Evolutionary conservation across 1,140 invertebrate species (phyloP).

Genomic region (Berghia stephanieae): DNA sequence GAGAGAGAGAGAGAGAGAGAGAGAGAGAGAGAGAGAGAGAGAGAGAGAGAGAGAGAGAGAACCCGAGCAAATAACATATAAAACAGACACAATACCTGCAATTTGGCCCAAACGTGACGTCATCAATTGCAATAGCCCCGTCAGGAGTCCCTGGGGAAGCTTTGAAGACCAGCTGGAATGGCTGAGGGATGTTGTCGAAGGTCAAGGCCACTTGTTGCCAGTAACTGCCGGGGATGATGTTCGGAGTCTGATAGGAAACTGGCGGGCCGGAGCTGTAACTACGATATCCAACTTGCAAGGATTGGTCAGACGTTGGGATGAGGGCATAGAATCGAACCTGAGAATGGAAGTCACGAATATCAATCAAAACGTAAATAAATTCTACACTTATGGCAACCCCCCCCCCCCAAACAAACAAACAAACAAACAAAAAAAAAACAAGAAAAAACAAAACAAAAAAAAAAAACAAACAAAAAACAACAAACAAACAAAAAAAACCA

Average conservation of each 20-base stretch:
- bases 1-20: slow-evolving; percentile 18
- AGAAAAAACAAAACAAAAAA: slow-evolving; percentile 18
- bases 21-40: slow-evolving; percentile 19
- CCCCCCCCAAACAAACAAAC: too few relatives aligned
- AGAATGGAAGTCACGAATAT: slow-evolving; percentile 34
- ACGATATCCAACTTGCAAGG: slow-evolving; percentile 49
- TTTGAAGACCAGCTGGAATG: slow-evolving; percentile 57
- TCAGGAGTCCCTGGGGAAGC: slow-evolving; percentile 47
- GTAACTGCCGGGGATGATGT: slow-evolving; percentile 48
- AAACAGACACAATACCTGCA: neutral
- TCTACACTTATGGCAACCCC: too few relatives aligned
- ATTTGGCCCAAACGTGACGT: slow-evolving; percentile 47
- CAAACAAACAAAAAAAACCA: too few relatives aligned
- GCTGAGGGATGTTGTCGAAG: slow-evolving; percentile 29
- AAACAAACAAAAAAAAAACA: too few relatives aligned
- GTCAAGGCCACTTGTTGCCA: slow-evolving; percentile 48
- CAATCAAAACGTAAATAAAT: slow-evolving; percentile 31
- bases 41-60: neutral
- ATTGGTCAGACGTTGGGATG: slow-evolving; percentile 54
- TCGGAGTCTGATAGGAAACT: slow-evolving; percentile 39
- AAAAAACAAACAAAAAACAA: slow-evolving; percentile 48
- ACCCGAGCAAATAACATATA: too few relatives aligned
- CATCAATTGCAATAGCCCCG: slow-evolving; percentile 65
- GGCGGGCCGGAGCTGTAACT: slow-evolving; percentile 48
- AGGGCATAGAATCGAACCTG: slow-evolving; percentile 43